Conservation (phyloP, 2,888 invertebrate species). For the Drosophila gaucha region DNA sequence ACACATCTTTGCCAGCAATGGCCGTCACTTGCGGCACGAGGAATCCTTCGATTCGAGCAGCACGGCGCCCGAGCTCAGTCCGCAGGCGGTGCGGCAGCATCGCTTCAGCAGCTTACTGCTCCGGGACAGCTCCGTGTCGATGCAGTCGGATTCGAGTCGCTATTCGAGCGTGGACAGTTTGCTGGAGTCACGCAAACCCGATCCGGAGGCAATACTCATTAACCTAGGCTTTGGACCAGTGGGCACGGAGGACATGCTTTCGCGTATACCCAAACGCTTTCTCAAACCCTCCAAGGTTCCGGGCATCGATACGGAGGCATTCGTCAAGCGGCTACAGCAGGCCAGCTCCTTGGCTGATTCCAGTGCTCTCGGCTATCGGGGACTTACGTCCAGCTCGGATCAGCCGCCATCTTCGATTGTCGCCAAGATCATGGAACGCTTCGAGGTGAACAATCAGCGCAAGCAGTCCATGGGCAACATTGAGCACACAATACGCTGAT, state of each 20-base stretch:
- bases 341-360: slow-evolving; percentile 90
- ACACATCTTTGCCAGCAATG: slow-evolving; percentile 32
- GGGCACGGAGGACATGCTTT: slow-evolving; percentile 88
- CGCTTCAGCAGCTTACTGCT: slow-evolving; percentile 72
- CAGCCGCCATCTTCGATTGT: slow-evolving; percentile 92
- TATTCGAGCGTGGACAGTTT: slow-evolving; percentile 93
- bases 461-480: slow-evolving; percentile 84
- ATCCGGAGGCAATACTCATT: slow-evolving; percentile 94
- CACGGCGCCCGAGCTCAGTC: slow-evolving; percentile 71
- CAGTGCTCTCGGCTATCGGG: slow-evolving; percentile 91
- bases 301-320: slow-evolving; percentile 91
- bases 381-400: slow-evolving; percentile 91
- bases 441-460: slow-evolving; percentile 86
- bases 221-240: slow-evolving; percentile 92
- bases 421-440: slow-evolving; percentile 91
- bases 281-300: slow-evolving; percentile 91
- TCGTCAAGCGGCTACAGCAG: slow-evolving; percentile 90
- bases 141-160: slow-evolving; percentile 86
- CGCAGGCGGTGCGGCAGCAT: slow-evolving; percentile 60
- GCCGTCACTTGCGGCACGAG: slow-evolving; percentile 52
- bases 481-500: slow-evolving; percentile 65
- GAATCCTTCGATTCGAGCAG: slow-evolving; percentile 63
- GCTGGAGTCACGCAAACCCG: slow-evolving; percentile 92
- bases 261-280: slow-evolving; percentile 92
- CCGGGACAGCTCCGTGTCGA: slow-evolving; percentile 83